Conservation (phyloP, 2,113 vertebrate species). For the Thamnophis sirtalis region DNA sequence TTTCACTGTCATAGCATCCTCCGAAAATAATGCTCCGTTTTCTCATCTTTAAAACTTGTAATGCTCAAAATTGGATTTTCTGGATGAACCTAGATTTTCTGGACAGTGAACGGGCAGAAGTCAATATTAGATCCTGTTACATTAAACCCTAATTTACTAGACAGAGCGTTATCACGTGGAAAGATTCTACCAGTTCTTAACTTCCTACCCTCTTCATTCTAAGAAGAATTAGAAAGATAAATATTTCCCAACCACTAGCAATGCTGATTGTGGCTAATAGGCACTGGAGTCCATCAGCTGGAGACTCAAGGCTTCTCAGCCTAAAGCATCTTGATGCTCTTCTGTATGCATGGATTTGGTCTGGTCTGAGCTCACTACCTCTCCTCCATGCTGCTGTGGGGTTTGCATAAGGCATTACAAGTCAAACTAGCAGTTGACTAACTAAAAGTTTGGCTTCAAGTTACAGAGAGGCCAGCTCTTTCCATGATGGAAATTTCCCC, state of each 20-base stretch:
- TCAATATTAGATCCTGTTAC: neutral
- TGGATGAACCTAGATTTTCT: neutral
- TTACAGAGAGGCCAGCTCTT: neutral
- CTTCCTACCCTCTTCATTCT: neutral
- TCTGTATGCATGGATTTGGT: neutral
- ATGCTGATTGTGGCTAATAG: neutral
- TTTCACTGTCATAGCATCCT: neutral
- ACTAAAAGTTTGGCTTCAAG: neutral
- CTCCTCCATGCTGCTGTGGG: neutral
- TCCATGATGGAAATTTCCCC: neutral
- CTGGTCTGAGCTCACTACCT: neutral
- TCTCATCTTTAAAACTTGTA: neutral
- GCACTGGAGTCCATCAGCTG: neutral
- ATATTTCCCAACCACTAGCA: neutral
- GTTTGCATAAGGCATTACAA: neutral
- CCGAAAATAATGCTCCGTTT: neutral
- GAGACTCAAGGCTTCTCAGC: neutral
- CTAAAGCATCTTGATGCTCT: neutral
- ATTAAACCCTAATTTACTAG: neutral
- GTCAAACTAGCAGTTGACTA: neutral
- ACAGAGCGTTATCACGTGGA: neutral
- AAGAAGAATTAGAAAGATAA: neutral
- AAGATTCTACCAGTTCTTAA: neutral
- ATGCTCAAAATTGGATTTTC: neutral
- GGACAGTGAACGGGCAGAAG: neutral